These are phyloP conservation scores for Lagopus muta DNA, from an alignment of 2,113 vertebrate species.

Conservation along the genomic window DNA sequence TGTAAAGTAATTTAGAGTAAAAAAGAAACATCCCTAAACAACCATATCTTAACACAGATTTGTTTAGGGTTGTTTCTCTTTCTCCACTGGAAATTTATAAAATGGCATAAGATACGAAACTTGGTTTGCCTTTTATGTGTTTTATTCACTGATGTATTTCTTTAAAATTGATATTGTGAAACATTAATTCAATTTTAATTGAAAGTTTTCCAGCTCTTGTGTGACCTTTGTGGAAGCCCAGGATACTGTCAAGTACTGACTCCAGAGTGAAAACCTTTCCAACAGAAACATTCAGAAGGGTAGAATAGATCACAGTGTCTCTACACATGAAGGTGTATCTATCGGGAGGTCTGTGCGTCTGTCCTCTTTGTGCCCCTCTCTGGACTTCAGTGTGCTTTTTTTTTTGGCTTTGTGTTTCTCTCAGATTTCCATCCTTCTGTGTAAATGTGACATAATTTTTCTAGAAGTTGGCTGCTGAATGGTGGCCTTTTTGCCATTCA, in stretches of 20 bases:
- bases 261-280: not conserved
- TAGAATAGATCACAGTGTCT: not conserved
- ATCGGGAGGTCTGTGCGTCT: not conserved
- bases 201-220: not conserved
- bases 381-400: not conserved
- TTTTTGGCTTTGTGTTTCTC: not conserved
- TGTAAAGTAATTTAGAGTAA: not conserved
- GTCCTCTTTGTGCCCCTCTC: rapidly evolving
- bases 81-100: not conserved
- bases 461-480: not conserved
- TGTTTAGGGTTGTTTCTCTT: not conserved
- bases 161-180: not conserved
- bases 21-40: no score
- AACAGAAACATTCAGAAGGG: not conserved
- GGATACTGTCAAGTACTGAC: not conserved
- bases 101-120: not conserved
- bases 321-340: no score
- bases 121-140: rapidly evolving
- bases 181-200: not conserved
- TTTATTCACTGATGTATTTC: not conserved
- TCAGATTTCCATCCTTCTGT: not conserved
- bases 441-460: not conserved
- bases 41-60: not conserved
- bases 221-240: not conserved
- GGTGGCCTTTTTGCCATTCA: not conserved